These are phyloP conservation scores for Hyposoter didymator DNA, from an alignment of 2,888 invertebrate species.

Conservation along the genomic window DNA sequence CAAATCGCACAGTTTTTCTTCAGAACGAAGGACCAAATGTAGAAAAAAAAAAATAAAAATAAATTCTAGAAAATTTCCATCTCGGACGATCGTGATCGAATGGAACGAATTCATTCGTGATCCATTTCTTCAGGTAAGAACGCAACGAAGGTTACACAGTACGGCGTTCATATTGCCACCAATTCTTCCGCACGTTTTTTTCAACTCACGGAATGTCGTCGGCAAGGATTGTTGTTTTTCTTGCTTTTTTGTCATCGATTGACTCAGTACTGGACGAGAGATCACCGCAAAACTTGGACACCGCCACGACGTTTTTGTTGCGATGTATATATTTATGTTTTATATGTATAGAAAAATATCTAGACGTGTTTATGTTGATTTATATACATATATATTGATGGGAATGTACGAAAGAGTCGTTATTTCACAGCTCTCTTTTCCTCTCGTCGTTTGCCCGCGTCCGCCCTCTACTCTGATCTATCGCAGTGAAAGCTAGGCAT, in stretches of 20 bases:
- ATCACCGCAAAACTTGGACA: conserved; percentile 33
- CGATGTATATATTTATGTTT: conserved; percentile 4
- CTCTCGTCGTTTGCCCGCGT: conserved; percentile 54
- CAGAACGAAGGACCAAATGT: not conserved
- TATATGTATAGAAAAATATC: not conserved
- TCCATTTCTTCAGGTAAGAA: not conserved
- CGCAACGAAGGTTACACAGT: not conserved
- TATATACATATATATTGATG: conserved; percentile 9
- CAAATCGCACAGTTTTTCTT: not conserved
- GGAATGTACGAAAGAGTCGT: conserved; percentile 19
- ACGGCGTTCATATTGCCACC: conserved; percentile 4
- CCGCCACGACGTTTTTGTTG: conserved; percentile 22
- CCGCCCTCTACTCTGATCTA: conserved; percentile 73
- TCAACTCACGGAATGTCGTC: conserved; percentile 21
- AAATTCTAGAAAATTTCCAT: not conserved
- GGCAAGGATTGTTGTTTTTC: not conserved
- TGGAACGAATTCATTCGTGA: conserved; percentile 1
- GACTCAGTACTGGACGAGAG: conserved; percentile 23
- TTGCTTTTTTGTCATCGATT: conserved; percentile 31
- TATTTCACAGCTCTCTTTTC: conserved; percentile 35
- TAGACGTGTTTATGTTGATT: not conserved
- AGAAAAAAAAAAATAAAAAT: not conserved
- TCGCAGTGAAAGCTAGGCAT: conserved; percentile 78
- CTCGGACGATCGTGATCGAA: not conserved
- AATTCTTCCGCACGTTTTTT: conserved; percentile 21